Evolutionary conservation across 2,113 vertebrate genomes (phyloP).

Genomic region (Actenoides lindsayi): DNA sequence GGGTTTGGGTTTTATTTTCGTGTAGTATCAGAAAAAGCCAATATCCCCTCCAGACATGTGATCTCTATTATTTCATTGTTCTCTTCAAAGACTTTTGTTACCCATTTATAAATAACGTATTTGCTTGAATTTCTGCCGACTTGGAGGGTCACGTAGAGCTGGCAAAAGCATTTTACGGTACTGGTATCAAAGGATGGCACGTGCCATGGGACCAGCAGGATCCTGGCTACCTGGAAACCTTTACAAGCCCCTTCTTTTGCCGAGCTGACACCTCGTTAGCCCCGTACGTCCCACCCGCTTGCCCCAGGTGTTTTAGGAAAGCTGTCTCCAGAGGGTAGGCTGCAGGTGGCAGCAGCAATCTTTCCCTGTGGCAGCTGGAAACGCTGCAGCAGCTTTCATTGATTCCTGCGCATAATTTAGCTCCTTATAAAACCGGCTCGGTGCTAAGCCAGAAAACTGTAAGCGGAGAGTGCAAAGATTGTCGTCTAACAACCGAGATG

Average conservation of each 20-base stretch:
- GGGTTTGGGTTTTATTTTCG: not conserved
- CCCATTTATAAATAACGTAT: fast-evolving
- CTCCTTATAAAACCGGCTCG: not conserved
- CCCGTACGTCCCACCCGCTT: not conserved
- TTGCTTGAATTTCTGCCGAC: not conserved
- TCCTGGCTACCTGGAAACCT: not conserved
- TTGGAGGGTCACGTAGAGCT: fast-evolving
- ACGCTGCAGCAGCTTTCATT: not conserved
- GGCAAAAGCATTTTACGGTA: not conserved
- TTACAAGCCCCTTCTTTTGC: not conserved
- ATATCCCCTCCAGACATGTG: not conserved
- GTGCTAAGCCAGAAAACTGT: not conserved
- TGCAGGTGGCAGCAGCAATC: constrained; percentile 70
- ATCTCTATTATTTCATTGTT: not conserved
- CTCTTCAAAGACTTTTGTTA: not conserved
- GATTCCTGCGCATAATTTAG: not conserved
- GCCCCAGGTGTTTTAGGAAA: not conserved
- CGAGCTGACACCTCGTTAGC: not conserved
- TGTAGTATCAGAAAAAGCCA: not conserved
- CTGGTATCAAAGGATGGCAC: not conserved
- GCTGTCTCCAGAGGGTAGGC: not conserved
- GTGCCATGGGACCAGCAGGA: not conserved
- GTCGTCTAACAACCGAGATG: not conserved
- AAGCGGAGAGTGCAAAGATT: not conserved
- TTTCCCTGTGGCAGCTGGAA: not conserved